Conservation (phyloP, 2,888 invertebrate genomes). For the Cephonodes hylas region DNA sequence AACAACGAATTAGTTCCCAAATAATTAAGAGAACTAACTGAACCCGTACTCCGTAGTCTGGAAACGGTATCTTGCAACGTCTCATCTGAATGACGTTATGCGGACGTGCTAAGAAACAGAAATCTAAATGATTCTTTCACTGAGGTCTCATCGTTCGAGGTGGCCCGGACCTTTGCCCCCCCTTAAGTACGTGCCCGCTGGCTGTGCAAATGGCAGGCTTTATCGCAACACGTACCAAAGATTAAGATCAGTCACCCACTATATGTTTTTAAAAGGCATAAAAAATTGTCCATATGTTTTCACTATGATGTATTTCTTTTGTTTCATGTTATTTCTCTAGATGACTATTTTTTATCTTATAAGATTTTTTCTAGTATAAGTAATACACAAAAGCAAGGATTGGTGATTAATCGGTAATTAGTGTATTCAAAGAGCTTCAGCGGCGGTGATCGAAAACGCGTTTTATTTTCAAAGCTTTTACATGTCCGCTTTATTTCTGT, state of each 20-base stretch:
- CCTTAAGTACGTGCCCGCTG: constrained; percentile 5
- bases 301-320: constrained; percentile 4
- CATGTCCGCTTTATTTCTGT: not conserved
- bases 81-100: not conserved
- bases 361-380: not conserved
- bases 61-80: not conserved
- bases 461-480: not conserved
- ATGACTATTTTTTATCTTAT: not conserved
- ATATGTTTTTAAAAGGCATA: constrained; percentile 26
- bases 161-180: constrained; percentile 7
- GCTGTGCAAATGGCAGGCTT: constrained; percentile 20
- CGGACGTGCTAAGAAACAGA: constrained; percentile 1
- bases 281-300: constrained; percentile 21
- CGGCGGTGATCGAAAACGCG: not conserved
- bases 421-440: not conserved
- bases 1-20: not conserved
- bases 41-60: not conserved
- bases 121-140: constrained; percentile 10
- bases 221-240: constrained; percentile 26
- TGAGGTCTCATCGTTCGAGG: constrained; percentile 3
- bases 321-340: not conserved
- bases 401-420: not conserved
- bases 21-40: not conserved
- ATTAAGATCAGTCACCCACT: constrained; percentile 30
- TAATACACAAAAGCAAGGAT: not conserved